phyloP scores from a whole-genome alignment of 37 sponge, comb jelly and placozoan species.

The Hormiphora californensis region DNA sequence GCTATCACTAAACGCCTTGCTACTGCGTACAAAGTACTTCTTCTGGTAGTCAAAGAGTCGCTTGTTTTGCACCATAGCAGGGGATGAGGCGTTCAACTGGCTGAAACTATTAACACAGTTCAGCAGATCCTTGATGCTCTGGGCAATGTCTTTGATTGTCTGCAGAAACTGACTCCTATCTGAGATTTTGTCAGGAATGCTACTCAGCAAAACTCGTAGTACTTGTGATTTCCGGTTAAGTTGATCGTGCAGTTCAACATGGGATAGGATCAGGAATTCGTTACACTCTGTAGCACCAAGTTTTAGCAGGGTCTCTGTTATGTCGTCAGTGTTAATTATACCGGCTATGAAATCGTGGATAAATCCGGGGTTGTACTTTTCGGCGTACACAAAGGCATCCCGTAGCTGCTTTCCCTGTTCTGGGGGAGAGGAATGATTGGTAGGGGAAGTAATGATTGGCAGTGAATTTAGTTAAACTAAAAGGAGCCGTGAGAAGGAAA shows the following conservation, averaged over 20 bases:
- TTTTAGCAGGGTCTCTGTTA: constrained; percentile 15
- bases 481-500: too few relatives aligned
- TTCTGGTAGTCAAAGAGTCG: constrained; percentile 41
- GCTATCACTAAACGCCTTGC: constrained; percentile 53
- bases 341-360: constrained; percentile 41
- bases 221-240: constrained; percentile 36
- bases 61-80: constrained; percentile 46
- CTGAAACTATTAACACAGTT: constrained; percentile 36
- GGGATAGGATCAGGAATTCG: not conserved
- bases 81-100: constrained; percentile 21
- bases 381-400: constrained; percentile 40
- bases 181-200: constrained; percentile 17
- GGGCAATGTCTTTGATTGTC: constrained; percentile 53
- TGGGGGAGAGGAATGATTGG: too few relatives aligned
- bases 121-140: constrained; percentile 41
- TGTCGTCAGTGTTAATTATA: constrained; percentile 33
- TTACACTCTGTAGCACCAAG: constrained; percentile 13
- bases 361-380: constrained; percentile 49
- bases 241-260: constrained; percentile 11
- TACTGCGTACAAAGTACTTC: constrained; percentile 24
- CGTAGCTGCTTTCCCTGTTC: constrained; percentile 1
- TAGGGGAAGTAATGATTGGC: too few relatives aligned
- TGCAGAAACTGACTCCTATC: not conserved
- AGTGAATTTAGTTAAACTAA: too few relatives aligned
- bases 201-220: not conserved